phyloP scores from a whole-genome alignment of 2,797 vertebrate genomes.

The Botia kubotai region DNA sequence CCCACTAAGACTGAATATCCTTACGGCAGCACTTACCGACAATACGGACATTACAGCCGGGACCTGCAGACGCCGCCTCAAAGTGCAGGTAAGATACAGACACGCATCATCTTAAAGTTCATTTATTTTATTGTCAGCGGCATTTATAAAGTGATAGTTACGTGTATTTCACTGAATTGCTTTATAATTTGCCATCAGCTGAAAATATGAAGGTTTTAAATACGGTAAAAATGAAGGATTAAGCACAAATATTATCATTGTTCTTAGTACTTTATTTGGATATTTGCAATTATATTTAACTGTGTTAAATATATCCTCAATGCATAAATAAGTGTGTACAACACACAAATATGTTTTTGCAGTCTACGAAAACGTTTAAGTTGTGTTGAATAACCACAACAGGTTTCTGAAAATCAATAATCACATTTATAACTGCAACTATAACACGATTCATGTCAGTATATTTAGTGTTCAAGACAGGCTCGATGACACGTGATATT shows the following conservation, averaged over 20 bases:
- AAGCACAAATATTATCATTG: background rate
- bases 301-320: background rate
- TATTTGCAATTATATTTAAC: background rate
- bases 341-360: background rate
- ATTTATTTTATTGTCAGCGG: background rate
- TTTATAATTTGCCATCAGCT: background rate
- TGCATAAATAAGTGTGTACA: background rate
- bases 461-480: background rate
- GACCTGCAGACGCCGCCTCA: conserved; percentile 90
- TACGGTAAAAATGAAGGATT: background rate
- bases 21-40: conserved; percentile 89
- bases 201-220: too few relatives aligned
- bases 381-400: background rate
- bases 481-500: conserved; percentile 1
- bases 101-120: background rate
- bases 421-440: conserved; percentile 14
- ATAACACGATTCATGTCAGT: conserved; percentile 28
- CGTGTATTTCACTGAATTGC: too few relatives aligned
- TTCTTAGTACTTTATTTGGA: background rate
- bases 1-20: conserved; percentile 92
- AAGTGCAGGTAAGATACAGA: conserved; percentile 84
- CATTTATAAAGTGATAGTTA: background rate
- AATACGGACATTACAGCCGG: conserved; percentile 91
- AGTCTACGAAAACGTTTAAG: background rate
- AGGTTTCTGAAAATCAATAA: conserved; percentile 30